Evolutionary conservation across 2,113 vertebrate genomes (phyloP), one percentile per base, ranked within the genome.

Genomic region (Sebastes schlegelii): DNA sequence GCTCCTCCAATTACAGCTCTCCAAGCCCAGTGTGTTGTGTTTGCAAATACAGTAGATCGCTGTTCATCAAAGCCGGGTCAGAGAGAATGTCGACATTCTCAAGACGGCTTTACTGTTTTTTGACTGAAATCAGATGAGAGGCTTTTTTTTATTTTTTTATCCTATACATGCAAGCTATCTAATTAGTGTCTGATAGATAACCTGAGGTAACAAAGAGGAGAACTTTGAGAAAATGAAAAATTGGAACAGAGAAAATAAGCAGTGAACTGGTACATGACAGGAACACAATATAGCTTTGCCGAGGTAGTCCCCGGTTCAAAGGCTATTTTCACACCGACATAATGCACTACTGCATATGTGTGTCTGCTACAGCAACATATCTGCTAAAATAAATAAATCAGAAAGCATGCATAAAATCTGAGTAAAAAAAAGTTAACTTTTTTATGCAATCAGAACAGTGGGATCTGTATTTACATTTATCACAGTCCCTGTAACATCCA

Each of bases 1-100:
- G 87, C 63, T 85, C 65, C 74, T 83, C 79, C 89, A 91, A 91
- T 89, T 89, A 91, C 80, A 69, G 79, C 87, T 85, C 68, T 70
- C 26, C 10, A 4, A 58, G 69, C 72, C 64, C 42, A 45, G 11
- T 64, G 79, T 40, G 63, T 62, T 57, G 67, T 83, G 77, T 85
- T 83, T 87, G 88, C 72, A 80, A 68, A 85, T 71, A 61, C 80
- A 71, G 52, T 42, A 79, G 62, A 82, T 77, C 2, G 42, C 77
- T 74, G 82, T 66, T 85, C 82, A 79, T 87, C 82, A 89, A 43
- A 86, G 88, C 61, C 6, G 8, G 85, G 81, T 86, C 78, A 74
- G 42, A 51, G 14, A 61, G 79, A 79, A 51, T 26, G 57, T 78
- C 3, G 19, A n/a, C 71, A 77, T n/a, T 51, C 64, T 64, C 1